Conservation (phyloP, 2,888 invertebrate genomes). For the Pemphredon lugubris region DNA sequence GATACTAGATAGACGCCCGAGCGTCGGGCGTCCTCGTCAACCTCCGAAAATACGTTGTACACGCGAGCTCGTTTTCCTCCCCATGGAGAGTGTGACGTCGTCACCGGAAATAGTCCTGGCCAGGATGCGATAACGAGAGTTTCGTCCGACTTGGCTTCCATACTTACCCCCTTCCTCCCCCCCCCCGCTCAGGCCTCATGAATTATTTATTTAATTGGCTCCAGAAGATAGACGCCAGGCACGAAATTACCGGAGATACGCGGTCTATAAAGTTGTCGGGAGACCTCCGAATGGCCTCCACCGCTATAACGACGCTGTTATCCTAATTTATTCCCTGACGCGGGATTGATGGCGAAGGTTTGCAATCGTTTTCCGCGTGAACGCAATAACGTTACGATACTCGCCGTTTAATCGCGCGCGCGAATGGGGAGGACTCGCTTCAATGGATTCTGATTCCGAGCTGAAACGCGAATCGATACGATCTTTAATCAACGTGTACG, state of each 20-base stretch:
- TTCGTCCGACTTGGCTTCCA: slow-evolving; percentile 25
- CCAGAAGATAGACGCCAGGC: slow-evolving; percentile 26
- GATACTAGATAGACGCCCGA: not conserved
- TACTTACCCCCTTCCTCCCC: not conserved
- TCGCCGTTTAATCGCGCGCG: slow-evolving; percentile 16
- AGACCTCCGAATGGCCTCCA: slow-evolving; percentile 4
- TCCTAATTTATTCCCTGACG: slow-evolving; percentile 20
- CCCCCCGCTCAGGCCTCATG: slow-evolving; percentile 26
- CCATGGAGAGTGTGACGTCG: slow-evolving; percentile 11
- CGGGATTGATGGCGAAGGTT: not conserved
- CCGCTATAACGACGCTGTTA: not conserved
- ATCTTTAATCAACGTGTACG: too few relatives aligned
- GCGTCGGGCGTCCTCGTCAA: not conserved
- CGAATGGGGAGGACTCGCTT: too few relatives aligned
- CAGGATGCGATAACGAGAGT: slow-evolving; percentile 41
- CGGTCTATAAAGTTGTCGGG: slow-evolving; percentile 17
- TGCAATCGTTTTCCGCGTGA: not conserved
- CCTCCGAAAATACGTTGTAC: slow-evolving; percentile 4
- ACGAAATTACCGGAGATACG: slow-evolving; percentile 24
- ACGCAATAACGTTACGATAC: not conserved
- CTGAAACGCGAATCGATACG: too few relatives aligned
- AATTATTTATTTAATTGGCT: slow-evolving; percentile 57
- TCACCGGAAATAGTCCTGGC: slow-evolving; percentile 30
- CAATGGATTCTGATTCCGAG: too few relatives aligned
- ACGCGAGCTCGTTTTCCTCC: slow-evolving; percentile 10